Percentiles rank a stretch among this genome's conserved stretches.
Conservation (phyloP, 1,140 invertebrate genomes). For the Thrips palmi region DNA sequence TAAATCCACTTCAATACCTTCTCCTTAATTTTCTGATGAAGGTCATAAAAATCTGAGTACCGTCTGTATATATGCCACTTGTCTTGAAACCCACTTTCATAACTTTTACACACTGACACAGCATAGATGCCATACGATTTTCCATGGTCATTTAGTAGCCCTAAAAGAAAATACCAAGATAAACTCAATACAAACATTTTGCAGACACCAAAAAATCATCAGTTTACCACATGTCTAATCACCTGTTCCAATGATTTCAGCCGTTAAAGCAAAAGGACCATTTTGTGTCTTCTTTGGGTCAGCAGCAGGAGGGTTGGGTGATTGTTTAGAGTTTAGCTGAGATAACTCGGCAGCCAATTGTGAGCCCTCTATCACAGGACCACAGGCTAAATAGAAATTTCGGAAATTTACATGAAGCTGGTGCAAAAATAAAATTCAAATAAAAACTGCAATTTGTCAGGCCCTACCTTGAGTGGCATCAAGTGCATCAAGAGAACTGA, state of each 20-base stretch:
- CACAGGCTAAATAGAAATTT: too few relatives aligned
- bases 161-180: constrained; percentile 22
- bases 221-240: constrained; percentile 15
- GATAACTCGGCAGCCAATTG: too few relatives aligned
- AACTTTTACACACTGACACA: constrained; percentile 52
- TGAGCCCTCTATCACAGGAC: too few relatives aligned
- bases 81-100: constrained; percentile 42
- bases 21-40: constrained; percentile 58
- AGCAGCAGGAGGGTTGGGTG: too few relatives aligned
- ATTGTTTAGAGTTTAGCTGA: too few relatives aligned
- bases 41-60: constrained; percentile 84
- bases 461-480: too few relatives aligned
- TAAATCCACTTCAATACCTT: constrained; percentile 29
- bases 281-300: too few relatives aligned
- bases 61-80: constrained; percentile 62
- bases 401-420: too few relatives aligned
- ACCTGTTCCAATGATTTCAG: constrained; percentile 53
- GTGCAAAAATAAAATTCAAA: too few relatives aligned
- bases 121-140: constrained; percentile 81
- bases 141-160: constrained; percentile 54
- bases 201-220: constrained; percentile 12
- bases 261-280: constrained; percentile 35
- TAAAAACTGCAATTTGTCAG: too few relatives aligned
- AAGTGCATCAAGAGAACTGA: constrained; percentile 27
- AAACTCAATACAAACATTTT: constrained; percentile 13